These are phyloP conservation scores for Brotula barbata DNA, from an alignment of 2,797 vertebrate genomes.

Conservation along the genomic window DNA sequence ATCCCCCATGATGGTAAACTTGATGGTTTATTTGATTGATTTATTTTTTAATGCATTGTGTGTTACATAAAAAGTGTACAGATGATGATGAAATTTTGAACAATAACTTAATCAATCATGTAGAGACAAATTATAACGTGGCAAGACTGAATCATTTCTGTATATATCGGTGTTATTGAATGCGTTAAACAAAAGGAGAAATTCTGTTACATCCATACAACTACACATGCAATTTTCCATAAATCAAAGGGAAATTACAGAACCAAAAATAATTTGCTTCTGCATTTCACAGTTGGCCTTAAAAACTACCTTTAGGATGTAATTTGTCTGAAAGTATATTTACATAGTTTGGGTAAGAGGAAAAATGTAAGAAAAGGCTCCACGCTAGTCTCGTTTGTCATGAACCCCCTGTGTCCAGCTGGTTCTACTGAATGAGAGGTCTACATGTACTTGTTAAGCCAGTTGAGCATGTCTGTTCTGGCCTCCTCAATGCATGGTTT, in stretches of 20 bases:
- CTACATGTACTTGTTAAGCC: slow-evolving; percentile 88
- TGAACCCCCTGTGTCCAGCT: background rate
- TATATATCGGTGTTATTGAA: background rate
- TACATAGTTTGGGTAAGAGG: no score
- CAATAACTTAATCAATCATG: background rate
- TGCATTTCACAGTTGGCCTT: no score
- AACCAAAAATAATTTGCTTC: no score
- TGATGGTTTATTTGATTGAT: background rate
- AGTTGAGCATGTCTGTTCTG: slow-evolving; percentile 85
- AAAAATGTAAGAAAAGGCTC: no score
- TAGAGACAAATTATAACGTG: background rate
- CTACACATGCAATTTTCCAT: no score
- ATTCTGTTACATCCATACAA: no score
- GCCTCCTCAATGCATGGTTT: slow-evolving; percentile 84
- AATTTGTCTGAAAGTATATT: no score
- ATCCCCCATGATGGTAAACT: background rate
- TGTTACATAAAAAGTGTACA: background rate
- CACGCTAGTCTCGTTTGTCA: background rate
- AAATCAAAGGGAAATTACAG: no score
- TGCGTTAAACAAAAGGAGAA: background rate
- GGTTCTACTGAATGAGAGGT: background rate
- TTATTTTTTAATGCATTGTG: slow-evolving; percentile 17
- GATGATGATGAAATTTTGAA: background rate
- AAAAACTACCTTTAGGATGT: no score
- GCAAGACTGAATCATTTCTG: background rate